Conservation (phyloP, 30 jellyfish, hydroid and myxozoan species). For the Chironex yamaguchii region DNA sequence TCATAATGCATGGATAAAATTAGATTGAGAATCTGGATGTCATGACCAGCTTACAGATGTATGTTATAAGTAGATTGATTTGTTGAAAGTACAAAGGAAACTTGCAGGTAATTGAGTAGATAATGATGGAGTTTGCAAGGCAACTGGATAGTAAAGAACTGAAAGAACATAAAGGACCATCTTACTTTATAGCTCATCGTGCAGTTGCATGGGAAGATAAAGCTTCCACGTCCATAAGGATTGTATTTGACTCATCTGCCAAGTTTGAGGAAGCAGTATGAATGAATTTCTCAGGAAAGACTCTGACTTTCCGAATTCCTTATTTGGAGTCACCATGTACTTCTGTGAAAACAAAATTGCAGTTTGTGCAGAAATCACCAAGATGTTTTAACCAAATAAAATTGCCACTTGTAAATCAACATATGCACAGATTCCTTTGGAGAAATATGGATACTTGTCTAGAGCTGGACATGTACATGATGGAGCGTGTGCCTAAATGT, state of each 20-base stretch:
- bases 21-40: too few relatives aligned
- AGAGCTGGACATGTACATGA: neutral
- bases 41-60: too few relatives aligned
- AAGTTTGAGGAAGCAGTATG: slow-evolving; percentile 10
- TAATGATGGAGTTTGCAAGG: slow-evolving; percentile 15
- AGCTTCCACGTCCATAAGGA: slow-evolving; percentile 22
- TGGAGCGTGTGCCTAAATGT: neutral
- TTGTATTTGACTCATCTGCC: slow-evolving; percentile 30
- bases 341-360: neutral
- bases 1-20: too few relatives aligned
- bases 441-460: neutral
- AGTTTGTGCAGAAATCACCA: neutral
- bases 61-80: too few relatives aligned
- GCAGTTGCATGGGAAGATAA: slow-evolving; percentile 3
- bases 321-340: slow-evolving; percentile 4
- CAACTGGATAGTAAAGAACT: slow-evolving; percentile 1
- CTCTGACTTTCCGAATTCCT: slow-evolving; percentile 29
- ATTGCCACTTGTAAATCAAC: neutral
- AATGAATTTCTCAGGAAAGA: slow-evolving; percentile 13
- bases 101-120: too few relatives aligned
- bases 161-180: slow-evolving; percentile 18
- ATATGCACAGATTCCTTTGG: neutral
- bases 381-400: slow-evolving; percentile 4
- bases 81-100: too few relatives aligned
- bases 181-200: slow-evolving; percentile 3